These are phyloP conservation scores for Solea solea DNA, from an alignment of 2,113 vertebrate genomes.

Conservation along the genomic window DNA sequence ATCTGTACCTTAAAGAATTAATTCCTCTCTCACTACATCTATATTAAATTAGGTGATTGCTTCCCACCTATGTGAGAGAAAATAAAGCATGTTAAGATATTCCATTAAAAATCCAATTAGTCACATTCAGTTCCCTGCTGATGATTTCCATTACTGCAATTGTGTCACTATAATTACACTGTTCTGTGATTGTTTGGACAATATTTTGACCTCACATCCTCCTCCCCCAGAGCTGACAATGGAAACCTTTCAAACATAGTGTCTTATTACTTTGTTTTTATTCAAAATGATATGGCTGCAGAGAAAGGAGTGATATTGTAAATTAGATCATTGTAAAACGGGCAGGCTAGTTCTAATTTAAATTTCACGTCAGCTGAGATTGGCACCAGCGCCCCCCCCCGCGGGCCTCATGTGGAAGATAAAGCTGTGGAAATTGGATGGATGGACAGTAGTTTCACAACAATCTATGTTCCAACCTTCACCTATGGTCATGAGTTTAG, in stretches of 20 bases:
- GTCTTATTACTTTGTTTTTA: not conserved
- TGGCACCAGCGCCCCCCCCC: too few relatives aligned
- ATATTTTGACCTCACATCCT: not conserved
- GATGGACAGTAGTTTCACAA: too few relatives aligned
- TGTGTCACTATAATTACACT: conserved; percentile 16
- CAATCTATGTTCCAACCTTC: too few relatives aligned
- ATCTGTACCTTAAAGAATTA: not conserved
- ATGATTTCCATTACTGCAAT: conserved; percentile 17
- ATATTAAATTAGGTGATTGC: conserved; percentile 3
- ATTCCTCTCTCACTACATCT: not conserved
- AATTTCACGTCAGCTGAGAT: not conserved
- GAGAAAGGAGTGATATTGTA: not conserved
- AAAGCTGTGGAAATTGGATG: too few relatives aligned
- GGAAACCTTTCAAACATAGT: not conserved
- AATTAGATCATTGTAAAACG: not conserved
- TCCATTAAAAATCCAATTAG: conserved; percentile 38
- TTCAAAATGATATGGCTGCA: not conserved
- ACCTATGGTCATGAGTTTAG: too few relatives aligned
- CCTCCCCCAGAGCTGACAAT: too few relatives aligned
- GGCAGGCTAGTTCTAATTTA: not conserved
- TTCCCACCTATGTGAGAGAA: not conserved
- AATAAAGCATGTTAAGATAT: conserved; percentile 10
- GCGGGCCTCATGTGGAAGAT: too few relatives aligned
- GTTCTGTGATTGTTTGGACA: conserved; percentile 3
- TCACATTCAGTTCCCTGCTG: conserved; percentile 11